Evolutionary conservation across 2,888 invertebrate genomes (phyloP), one percentile per base, ranked within the genome.

Genomic region (Isoperla grammatica): DNA sequence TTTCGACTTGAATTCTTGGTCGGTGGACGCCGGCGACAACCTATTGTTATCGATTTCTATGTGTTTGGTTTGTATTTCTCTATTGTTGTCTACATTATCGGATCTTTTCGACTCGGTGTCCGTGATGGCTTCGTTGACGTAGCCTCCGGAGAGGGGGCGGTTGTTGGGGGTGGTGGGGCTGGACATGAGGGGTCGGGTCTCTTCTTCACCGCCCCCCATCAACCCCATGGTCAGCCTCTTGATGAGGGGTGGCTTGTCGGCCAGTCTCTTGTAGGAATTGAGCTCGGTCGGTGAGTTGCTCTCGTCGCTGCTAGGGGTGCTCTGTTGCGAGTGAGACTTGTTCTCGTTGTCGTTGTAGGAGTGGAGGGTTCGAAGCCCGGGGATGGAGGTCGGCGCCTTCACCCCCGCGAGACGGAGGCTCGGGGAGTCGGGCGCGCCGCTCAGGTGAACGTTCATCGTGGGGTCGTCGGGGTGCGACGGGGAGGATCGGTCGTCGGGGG

Each of bases 271-370:
- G 76, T 89, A 91, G 71, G 90, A 88, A 77, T 88, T 89, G 74
- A 90, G 81, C 78, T 91, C 91, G 55, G 90, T 89, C 49, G 91
- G 91, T 9, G 91, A 91, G 76, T 88, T 88, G 71, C 90, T 89
- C 77, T 91, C 91, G 74, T 91, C 90, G 67, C 90, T 90, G 61
- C 68, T 69, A 74, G 69, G 69, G 46, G 79, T 79, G 66, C 79
- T 79, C 69, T 79, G 78, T 64, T 78, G 78, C 5, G 79, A 79
- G 65, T 49, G 50, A 9, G 48, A 40, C 42, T 35, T 15, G 59
- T 55, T 45, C 22, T 29, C 2, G 17, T 59, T 43, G 40, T 48
- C 19, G 37, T 55, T 76, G 65, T 72, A 79, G 65, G 77, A 81
- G 72, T 85, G 84, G 69, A 81, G 80, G 59, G 81, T 79, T 67